A percentile compares a stretch with the other conserved stretches of the same genome.
phyloP scores from a whole-genome alignment of 37 sponge, comb jelly and placozoan species.

The Halichondria panicea region DNA sequence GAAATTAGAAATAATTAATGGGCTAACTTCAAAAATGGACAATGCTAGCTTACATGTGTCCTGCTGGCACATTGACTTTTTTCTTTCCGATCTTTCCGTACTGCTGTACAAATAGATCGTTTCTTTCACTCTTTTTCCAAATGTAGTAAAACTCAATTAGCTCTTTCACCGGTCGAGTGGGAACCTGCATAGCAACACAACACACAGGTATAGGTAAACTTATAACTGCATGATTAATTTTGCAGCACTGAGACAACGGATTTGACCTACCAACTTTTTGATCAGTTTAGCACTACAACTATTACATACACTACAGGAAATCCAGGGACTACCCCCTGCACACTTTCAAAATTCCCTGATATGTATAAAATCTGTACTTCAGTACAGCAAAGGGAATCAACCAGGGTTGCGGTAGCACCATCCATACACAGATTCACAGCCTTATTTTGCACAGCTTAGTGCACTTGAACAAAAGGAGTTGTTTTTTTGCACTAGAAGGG shows the following conservation, averaged over 20 bases:
- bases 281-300: background rate
- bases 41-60: conserved; percentile 49
- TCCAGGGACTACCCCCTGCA: too few relatives aligned
- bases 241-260: background rate
- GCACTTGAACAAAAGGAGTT: too few relatives aligned
- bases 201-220: background rate
- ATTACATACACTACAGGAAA: too few relatives aligned
- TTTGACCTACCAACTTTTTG: background rate
- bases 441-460: too few relatives aligned
- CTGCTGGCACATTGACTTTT: conserved; percentile 50
- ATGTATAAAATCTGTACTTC: too few relatives aligned
- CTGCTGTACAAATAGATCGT: conserved; percentile 52
- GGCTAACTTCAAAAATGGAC: background rate
- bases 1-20: background rate
- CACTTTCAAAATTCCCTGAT: too few relatives aligned
- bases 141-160: conserved; percentile 93
- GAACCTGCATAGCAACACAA: conserved; percentile 45
- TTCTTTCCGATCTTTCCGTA: conserved; percentile 37
- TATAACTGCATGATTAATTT: background rate
- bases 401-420: too few relatives aligned
- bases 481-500: too few relatives aligned
- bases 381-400: too few relatives aligned
- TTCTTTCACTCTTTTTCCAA: conserved; percentile 96
- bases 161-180: conserved; percentile 82
- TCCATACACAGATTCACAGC: too few relatives aligned